Percentiles rank a stretch among this genome's conserved stretches.
These are phyloP conservation scores for Leucoptera coffeella DNA, from an alignment of 2,888 invertebrate species.

Conservation along the genomic window DNA sequence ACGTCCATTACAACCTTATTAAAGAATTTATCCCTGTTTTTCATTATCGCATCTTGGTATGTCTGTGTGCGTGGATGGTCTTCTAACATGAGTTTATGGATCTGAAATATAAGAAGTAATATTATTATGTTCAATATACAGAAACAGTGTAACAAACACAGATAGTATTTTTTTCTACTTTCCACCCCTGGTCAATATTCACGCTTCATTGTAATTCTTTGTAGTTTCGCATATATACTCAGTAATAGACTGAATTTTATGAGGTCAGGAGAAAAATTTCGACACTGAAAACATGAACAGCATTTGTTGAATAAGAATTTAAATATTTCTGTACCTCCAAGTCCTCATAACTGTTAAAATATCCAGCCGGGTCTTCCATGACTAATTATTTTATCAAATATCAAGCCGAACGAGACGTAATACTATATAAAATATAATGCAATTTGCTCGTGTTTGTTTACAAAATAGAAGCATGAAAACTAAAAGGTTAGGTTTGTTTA, in stretches of 20 bases:
- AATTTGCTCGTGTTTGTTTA: too few relatives aligned
- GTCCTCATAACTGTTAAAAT: slow-evolving; percentile 69
- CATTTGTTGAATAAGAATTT: too few relatives aligned
- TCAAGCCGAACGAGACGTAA: too few relatives aligned
- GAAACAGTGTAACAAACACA: neutral
- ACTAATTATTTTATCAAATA: slow-evolving; percentile 12
- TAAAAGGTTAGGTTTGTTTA: too few relatives aligned
- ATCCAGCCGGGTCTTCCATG: slow-evolving; percentile 21
- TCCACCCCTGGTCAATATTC: neutral
- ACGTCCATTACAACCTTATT: slow-evolving; percentile 81
- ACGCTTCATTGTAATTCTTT: neutral
- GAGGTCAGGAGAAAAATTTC: too few relatives aligned
- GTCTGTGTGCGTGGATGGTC: slow-evolving; percentile 71
- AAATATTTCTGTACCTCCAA: slow-evolving; percentile 54
- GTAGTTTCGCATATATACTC: too few relatives aligned
- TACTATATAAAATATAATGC: too few relatives aligned
- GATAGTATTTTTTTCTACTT: neutral
- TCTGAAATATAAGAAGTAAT: slow-evolving; percentile 32
- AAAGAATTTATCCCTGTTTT: slow-evolving; percentile 59
- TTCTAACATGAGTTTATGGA: slow-evolving; percentile 74
- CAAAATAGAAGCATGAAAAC: too few relatives aligned
- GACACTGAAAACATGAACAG: too few relatives aligned
- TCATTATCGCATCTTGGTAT: slow-evolving; percentile 73
- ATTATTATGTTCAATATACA: neutral
- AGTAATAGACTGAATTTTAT: too few relatives aligned